A percentile compares a stretch with the other conserved stretches of the same genome.
Conservation (phyloP, 2,113 vertebrate genomes). For the Chelonoidis abingdonii region DNA sequence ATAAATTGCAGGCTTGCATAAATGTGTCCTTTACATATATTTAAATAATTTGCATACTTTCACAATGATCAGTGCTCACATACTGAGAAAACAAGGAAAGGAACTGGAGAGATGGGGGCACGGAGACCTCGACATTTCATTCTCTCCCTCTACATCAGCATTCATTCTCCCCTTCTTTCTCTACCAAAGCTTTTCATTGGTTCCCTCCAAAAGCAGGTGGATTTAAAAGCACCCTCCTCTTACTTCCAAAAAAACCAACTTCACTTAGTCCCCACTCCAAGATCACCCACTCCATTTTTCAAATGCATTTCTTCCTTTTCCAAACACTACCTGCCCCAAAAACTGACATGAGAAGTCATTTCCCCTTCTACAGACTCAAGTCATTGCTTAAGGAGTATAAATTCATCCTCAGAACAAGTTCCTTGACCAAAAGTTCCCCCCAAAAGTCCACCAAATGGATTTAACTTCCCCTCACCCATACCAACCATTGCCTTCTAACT, state of each 20-base stretch:
- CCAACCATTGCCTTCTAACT: too few relatives aligned
- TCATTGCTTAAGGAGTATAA: too few relatives aligned
- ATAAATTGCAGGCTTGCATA: not conserved
- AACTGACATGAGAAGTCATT: not conserved
- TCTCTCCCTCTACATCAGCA: not conserved
- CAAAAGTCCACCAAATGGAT: too few relatives aligned
- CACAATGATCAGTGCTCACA: not conserved
- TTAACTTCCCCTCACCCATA: too few relatives aligned
- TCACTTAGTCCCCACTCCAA: not conserved
- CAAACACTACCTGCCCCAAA: too few relatives aligned
- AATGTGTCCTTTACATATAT: not conserved
- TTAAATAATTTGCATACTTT: not conserved
- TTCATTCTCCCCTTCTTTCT: not conserved
- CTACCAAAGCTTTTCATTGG: too few relatives aligned
- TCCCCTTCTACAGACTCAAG: not conserved
- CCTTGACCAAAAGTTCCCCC: too few relatives aligned
- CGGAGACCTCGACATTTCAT: not conserved
- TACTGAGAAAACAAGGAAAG: not conserved
- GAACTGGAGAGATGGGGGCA: not conserved
- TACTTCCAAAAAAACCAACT: not conserved
- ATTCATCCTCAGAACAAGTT: too few relatives aligned
- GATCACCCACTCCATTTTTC: not conserved
- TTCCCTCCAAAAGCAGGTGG: not conserved
- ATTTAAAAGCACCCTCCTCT: not conserved
- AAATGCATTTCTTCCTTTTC: not conserved